Percentiles rank a stretch among this genome's conserved stretches.
Evolutionary conservation across 2,888 invertebrate genomes (phyloP).

Genomic region (Nebria salina): DNA sequence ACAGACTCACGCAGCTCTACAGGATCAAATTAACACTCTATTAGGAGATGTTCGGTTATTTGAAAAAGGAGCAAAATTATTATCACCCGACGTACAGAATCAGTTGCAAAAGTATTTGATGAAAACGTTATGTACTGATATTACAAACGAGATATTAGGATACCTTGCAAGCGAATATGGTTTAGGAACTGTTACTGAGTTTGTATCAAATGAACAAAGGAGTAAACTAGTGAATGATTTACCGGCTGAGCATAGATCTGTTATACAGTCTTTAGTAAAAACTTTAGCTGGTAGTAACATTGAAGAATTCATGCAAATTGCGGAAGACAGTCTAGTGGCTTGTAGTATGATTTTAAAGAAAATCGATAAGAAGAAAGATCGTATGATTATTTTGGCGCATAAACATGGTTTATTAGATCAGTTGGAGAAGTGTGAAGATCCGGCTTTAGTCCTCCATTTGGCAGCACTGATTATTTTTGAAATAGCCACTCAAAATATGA

Average conservation of each 20-base stretch:
- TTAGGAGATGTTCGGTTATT: constrained; percentile 80
- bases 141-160: constrained; percentile 79
- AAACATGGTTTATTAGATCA: constrained; percentile 84
- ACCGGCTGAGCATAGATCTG: constrained; percentile 74
- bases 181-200: constrained; percentile 69
- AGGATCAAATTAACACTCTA: constrained; percentile 83
- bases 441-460: constrained; percentile 82
- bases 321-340: constrained; percentile 75
- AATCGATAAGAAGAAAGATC: constrained; percentile 88
- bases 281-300: constrained; percentile 74
- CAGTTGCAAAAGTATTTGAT: constrained; percentile 84
- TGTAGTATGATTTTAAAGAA: constrained; percentile 87
- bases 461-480: constrained; percentile 83
- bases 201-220: constrained; percentile 72
- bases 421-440: constrained; percentile 77
- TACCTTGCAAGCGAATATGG: constrained; percentile 82
- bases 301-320: constrained; percentile 81
- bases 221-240: constrained; percentile 76
- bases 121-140: constrained; percentile 84
- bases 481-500: constrained; percentile 79
- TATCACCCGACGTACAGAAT: constrained; percentile 71
- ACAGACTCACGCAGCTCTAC: constrained; percentile 82
- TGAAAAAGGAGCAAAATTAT: constrained; percentile 78
- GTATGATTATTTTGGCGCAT: constrained; percentile 79
- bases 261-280: constrained; percentile 74